A percentile compares a stretch with the other conserved stretches of the same genome.
phyloP scores from a whole-genome alignment of 1,140 invertebrate species.

The Lucilia sericata region DNA sequence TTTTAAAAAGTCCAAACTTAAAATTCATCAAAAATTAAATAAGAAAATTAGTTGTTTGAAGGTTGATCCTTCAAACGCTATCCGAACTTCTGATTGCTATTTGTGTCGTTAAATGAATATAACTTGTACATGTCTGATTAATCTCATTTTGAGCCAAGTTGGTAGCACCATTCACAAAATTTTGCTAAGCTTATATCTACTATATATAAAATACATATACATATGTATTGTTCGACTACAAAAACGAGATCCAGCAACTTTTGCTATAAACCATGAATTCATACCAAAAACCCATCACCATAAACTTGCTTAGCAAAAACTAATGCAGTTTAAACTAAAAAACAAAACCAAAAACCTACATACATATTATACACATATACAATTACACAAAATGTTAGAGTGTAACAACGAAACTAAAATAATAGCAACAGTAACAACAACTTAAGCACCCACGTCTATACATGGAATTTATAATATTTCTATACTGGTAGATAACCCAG shows the following conservation, averaged over 20 bases:
- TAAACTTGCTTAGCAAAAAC: slow-evolving; percentile 7
- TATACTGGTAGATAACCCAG: background rate
- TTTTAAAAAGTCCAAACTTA: too few species aligned
- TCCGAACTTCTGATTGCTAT: too few species aligned
- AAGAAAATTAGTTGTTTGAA: too few species aligned
- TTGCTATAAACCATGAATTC: background rate
- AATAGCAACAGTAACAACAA: background rate
- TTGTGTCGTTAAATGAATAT: too few species aligned
- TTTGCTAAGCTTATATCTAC: too few species aligned
- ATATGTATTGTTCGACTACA: background rate
- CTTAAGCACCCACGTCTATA: background rate
- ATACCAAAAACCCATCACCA: slow-evolving; percentile 25
- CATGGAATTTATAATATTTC: background rate
- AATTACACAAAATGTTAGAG: background rate
- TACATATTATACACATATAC: background rate
- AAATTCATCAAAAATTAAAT: too few species aligned
- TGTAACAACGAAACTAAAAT: background rate
- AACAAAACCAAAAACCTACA: background rate
- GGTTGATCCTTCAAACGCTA: too few species aligned
- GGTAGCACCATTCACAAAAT: too few species aligned
- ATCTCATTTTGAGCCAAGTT: too few species aligned
- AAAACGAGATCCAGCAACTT: background rate
- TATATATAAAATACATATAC: too few species aligned
- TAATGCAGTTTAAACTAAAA: slow-evolving; percentile 18
- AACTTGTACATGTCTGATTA: too few species aligned